Evolutionary conservation across 2,888 invertebrate genomes (phyloP), one percentile per base, ranked within the genome.

Genomic region (Pseudococcus jackbeardsleyi): DNA sequence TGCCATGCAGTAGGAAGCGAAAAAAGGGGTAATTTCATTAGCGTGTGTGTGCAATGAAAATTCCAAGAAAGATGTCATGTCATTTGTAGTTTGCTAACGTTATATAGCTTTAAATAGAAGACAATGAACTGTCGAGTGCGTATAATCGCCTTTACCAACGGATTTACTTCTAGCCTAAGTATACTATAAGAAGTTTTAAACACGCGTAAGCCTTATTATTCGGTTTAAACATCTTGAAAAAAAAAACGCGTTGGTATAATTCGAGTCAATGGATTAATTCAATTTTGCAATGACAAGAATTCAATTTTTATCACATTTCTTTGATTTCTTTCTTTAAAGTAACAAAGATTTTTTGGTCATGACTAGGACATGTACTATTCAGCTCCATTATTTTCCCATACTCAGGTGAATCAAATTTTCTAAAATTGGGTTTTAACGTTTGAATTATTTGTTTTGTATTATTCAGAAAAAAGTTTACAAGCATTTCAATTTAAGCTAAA

Each of bases 131-230:
- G 39, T n/a, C 79, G 39, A 42, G 42, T 79, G 33, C 79, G 42
- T 79, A 79, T 79, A 79, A 79, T 79, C 79, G 79, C 42, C 42
- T 79, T 79, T 79, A 11, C 39, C 79, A 42, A n/a, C 79, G 79
- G n/a, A 79, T 79, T 42, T 79, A 79, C 2, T 79, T 46, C 79
- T 11, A 12, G 12, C 59, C 19, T 17, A 33, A 33, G 26, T 33
- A 33, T 33, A 33, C 26, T 33, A 33, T 59, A 59, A 59, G 59
- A 72, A 72, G 68, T 72, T 72, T 15, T 12, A 12, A 72, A 72
- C 68, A 72, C 26, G 68, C 68, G 68, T 72, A 33, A 72, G 68
- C 59, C 59, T 33, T 33, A 33, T 72, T 72, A 33, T 72, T 72
- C 22, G 26, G 68, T 59, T 59, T 4, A 59, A 19, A 0, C 59